Percentiles rank a stretch among this genome's conserved stretches.
Conservation (phyloP, 53 echinoderm and acorn worm genomes). For the Astropecten irregularis region DNA sequence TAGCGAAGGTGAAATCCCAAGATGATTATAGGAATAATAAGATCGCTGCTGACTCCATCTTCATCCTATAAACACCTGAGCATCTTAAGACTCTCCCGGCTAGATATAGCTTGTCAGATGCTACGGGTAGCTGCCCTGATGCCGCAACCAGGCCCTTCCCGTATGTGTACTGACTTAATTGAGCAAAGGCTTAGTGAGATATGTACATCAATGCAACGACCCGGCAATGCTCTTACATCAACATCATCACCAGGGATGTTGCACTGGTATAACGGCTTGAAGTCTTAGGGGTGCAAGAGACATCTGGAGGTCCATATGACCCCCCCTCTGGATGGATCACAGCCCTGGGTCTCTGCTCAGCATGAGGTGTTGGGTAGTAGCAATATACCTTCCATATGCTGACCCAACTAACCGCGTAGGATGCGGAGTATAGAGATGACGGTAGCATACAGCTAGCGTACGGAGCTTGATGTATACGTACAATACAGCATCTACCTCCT, state of each 20-base stretch:
- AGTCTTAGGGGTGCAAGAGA: no score
- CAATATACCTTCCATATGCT: constrained; percentile 42
- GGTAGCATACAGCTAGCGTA: constrained; percentile 6
- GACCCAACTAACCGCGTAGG: constrained; percentile 4
- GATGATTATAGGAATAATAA: neutral
- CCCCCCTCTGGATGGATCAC: neutral
- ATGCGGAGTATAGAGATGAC: neutral
- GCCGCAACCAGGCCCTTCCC: constrained; percentile 31
- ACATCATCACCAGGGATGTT: no score
- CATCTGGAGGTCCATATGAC: no score
- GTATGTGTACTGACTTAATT: no score
- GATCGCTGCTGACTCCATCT: neutral
- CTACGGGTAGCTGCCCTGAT: constrained; percentile 41
- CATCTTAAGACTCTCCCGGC: neutral
- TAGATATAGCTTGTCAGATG: neutral
- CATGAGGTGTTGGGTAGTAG: constrained; percentile 16
- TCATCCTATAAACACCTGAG: neutral
- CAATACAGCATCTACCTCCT: no score
- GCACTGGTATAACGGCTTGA: no score
- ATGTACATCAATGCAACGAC: no score
- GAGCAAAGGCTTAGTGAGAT: no score
- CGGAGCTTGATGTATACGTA: no score
- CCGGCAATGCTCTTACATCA: no score
- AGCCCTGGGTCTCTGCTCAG: constrained; percentile 22
- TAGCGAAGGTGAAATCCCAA: constrained; percentile 2